Percentiles rank a stretch among this genome's conserved stretches.
Evolutionary conservation across 2,797 vertebrate species (phyloP).

Genomic region (Pipistrellus kuhlii): DNA sequence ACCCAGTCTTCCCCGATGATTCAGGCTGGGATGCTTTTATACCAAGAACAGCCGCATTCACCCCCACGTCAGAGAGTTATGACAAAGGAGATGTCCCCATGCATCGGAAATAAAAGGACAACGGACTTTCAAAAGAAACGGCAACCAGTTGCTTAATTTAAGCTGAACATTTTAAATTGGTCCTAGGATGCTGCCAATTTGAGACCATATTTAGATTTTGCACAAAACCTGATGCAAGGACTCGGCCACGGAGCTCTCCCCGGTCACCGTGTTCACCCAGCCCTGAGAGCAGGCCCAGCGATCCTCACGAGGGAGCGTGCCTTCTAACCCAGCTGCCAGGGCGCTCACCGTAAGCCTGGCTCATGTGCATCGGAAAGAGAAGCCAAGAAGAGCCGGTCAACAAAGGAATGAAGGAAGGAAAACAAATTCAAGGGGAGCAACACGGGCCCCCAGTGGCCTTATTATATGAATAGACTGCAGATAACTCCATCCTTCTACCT

Average conservation of each 20-base stretch:
- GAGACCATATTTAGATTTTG: background rate
- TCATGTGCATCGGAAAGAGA: slow-evolving; percentile 87
- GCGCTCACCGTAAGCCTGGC: slow-evolving; percentile 87
- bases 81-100: background rate
- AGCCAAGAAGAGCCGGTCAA: slow-evolving; percentile 87
- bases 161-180: slow-evolving; percentile 25
- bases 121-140: slow-evolving; percentile 11
- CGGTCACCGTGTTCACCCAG: background rate
- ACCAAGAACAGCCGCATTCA: background rate
- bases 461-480: slow-evolving; percentile 93
- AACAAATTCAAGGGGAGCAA: slow-evolving; percentile 90
- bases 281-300: slow-evolving; percentile 28
- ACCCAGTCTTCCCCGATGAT: background rate
- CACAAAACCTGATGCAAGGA: background rate
- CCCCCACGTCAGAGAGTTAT: background rate
- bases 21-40: background rate
- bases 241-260: background rate
- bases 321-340: slow-evolving; percentile 87
- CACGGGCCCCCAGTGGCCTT: slow-evolving; percentile 94
- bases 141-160: background rate
- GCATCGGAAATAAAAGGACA: background rate
- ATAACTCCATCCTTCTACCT: slow-evolving; percentile 91
- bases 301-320: slow-evolving; percentile 81
- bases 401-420: slow-evolving; percentile 89
- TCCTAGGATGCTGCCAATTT: background rate